Evolutionary conservation across 2,113 vertebrate species (phyloP).

Genomic region (Dascyllus trimaculatus): DNA sequence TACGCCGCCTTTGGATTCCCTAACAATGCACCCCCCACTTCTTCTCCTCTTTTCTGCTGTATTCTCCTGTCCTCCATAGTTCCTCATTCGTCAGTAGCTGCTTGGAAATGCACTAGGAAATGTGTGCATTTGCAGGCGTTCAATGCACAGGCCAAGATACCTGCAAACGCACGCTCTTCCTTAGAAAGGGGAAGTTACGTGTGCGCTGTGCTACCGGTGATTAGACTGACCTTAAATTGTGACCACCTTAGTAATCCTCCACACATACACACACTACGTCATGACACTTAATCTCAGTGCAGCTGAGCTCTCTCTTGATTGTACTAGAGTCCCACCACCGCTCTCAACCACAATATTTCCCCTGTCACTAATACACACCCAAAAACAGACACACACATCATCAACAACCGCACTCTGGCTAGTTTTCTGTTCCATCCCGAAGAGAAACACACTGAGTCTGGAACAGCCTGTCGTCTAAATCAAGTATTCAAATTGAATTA

Average conservation of each 20-base stretch:
- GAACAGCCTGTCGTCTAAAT: conserved; percentile 57
- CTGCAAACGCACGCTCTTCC: neutral
- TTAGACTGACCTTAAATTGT: conserved; percentile 44
- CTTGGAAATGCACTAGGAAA: conserved; percentile 46
- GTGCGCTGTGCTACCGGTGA: conserved; percentile 55
- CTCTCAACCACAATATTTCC: conserved; percentile 61
- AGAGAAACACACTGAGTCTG: conserved; percentile 46
- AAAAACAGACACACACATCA: conserved; percentile 67
- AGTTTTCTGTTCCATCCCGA: conserved; percentile 56
- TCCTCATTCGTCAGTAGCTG: conserved; percentile 66
- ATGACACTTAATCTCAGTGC: conserved; percentile 47
- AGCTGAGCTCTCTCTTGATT: conserved; percentile 63
- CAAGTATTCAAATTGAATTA: conserved; percentile 60
- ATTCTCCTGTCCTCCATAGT: conserved; percentile 63
- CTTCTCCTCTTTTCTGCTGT: conserved; percentile 62
- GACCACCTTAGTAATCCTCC: conserved; percentile 50
- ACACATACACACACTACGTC: conserved; percentile 36
- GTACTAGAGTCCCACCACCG: conserved; percentile 50
- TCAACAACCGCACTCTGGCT: conserved; percentile 49
- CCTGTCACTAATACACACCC: conserved; percentile 64
- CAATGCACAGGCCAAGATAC: neutral
- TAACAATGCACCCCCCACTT: conserved; percentile 81
- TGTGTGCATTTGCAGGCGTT: conserved; percentile 23
- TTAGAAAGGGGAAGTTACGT: conserved; percentile 13
- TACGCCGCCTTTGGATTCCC: conserved; percentile 85